A percentile compares a stretch with the other conserved stretches of the same genome.
These are phyloP conservation scores for Nezara viridula DNA, from an alignment of 2,888 invertebrate genomes.

Conservation along the genomic window DNA sequence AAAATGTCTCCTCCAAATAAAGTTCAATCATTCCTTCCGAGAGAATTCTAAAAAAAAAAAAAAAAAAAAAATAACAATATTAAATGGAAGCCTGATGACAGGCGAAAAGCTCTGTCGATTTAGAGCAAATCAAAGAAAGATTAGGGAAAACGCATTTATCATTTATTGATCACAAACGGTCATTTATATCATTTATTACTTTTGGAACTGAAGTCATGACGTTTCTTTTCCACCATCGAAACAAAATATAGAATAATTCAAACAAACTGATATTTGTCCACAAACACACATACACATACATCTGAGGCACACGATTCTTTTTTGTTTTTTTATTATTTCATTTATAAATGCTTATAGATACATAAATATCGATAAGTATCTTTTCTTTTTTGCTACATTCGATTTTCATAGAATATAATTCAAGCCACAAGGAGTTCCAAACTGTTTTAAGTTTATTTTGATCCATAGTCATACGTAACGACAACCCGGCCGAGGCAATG, in stretches of 20 bases:
- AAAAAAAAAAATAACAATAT: background rate
- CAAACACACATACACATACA: too few species aligned
- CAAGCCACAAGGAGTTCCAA: too few species aligned
- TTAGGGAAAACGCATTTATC: slow-evolving; percentile 37
- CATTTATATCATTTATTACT: slow-evolving; percentile 37
- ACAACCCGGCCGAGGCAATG: too few species aligned
- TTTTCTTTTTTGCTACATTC: too few species aligned
- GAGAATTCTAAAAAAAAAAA: background rate
- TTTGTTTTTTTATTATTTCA: too few species aligned
- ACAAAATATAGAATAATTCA: background rate
- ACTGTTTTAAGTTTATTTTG: too few species aligned
- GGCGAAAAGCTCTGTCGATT: slow-evolving; percentile 31
- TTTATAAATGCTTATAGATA: too few species aligned
- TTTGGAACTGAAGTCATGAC: slow-evolving; percentile 1
- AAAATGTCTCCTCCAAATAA: background rate
- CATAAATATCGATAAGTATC: too few species aligned
- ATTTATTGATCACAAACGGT: slow-evolving; percentile 25
- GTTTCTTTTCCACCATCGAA: background rate
- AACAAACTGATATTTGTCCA: background rate
- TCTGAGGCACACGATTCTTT: too few species aligned
- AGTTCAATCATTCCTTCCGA: background rate
- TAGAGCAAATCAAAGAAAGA: slow-evolving; percentile 41
- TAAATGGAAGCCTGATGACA: slow-evolving; percentile 16
- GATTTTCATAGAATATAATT: too few species aligned
- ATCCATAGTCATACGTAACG: too few species aligned